Base-by-base conservation (phyloP, 2,797 vertebrate genomes). In the Acanthiza pusilla region DNA sequence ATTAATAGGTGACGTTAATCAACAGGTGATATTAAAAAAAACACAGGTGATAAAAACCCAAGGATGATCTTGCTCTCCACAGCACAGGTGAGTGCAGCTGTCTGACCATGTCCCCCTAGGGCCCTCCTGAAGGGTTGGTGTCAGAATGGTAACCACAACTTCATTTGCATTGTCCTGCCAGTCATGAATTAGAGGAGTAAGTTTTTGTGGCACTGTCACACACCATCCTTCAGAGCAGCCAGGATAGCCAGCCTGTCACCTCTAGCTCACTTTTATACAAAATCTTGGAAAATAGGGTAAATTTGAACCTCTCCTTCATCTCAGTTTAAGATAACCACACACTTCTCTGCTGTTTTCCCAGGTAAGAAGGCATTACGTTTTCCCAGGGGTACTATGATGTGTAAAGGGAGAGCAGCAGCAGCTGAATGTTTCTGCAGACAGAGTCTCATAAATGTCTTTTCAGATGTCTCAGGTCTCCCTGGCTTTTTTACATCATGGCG, bases 131-230 rank as follows among this genome's bases (percentile, higher is more conserved):
- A 65, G 48, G 9, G 4, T 34, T 34, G 11, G 13, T 5, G 51
- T 19, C 60, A 89, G 25, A 9, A 21, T 6, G 34, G 2, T 1
- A 30, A 13, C 14, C 7, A 14, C 73, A 68, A 5, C 9, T 48
- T 30, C 4, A 2, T 16, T 13, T n/a, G 48, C 32, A 25, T 38
- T n/a, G 2, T 4, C 4, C 18, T 79, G 36, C 42, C 30, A 19
- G 1, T 10, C 45, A 15, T 1, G 3, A 26, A 45, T 58, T 30
- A 55, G 16, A n/a, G 5, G 0, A 2, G 7, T 5, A 7, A 5
- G 8, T 8, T 42, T 50, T 11, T 21, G 60, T 21, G 43, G 19
- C 22, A 7, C 53, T 40, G 4, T n/a, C 48, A 14, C 45, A 21
- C 9, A 30, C 8, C 7, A 3, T n/a, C 48, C 61, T 80, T 58